Percentiles rank a stretch among this genome's conserved stretches.
phyloP scores from a whole-genome alignment of 2,797 vertebrate species.

The Intellagama lesueurii region DNA sequence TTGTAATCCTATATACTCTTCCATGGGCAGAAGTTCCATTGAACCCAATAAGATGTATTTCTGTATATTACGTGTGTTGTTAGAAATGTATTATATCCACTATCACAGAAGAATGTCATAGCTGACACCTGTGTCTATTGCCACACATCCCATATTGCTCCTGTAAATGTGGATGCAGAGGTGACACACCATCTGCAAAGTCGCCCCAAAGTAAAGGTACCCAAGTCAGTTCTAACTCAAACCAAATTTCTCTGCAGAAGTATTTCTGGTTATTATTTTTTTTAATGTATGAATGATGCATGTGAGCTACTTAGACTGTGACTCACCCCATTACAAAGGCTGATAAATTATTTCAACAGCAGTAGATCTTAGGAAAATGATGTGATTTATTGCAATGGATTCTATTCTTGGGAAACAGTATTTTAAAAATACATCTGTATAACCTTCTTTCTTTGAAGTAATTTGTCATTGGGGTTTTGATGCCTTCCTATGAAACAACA shows the following conservation, averaged over 20 bases:
- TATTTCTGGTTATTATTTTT: not conserved
- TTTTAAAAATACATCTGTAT: conserved; percentile 38
- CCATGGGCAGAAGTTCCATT: no score
- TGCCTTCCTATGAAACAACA: conserved; percentile 36
- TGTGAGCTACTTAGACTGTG: conserved; percentile 57
- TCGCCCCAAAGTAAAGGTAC: not conserved
- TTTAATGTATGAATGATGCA: conserved; percentile 54
- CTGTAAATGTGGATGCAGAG: not conserved
- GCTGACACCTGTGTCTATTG: not conserved
- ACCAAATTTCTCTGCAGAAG: conserved; percentile 19
- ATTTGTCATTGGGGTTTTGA: conserved; percentile 13
- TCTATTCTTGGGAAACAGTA: conserved; percentile 53
- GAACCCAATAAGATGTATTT: no score
- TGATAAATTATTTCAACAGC: conserved; percentile 62
- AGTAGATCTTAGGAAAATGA: conserved; percentile 45
- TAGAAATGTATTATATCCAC: not conserved
- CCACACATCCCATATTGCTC: not conserved
- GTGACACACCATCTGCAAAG: not conserved
- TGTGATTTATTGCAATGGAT: conserved; percentile 39
- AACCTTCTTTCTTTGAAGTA: conserved; percentile 33
- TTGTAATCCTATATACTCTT: no score
- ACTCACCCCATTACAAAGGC: conserved; percentile 61
- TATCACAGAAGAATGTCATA: not conserved
- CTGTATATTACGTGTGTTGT: no score
- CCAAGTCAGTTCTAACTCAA: not conserved